Evolutionary conservation across 2,888 invertebrate species (phyloP).

Genomic region (Terebella lapidaria): DNA sequence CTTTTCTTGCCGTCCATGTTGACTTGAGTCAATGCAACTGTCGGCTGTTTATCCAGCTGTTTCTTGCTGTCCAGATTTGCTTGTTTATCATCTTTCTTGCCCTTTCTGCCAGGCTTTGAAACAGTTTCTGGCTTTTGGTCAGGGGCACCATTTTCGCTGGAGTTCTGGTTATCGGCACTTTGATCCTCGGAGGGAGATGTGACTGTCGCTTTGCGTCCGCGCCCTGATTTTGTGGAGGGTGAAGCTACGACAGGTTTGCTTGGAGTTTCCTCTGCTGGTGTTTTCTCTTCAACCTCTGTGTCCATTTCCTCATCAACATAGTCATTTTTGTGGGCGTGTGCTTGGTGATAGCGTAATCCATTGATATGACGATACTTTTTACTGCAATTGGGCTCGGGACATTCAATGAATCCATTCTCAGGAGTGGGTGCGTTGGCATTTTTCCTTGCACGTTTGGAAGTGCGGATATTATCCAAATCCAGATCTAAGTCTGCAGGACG

Average conservation of each 20-base stretch:
- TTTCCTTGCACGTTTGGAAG: background rate
- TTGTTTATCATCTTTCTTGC: background rate
- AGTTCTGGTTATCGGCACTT: no score
- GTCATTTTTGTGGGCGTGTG: slow-evolving; percentile 72
- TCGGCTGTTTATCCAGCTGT: background rate
- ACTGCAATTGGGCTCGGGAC: slow-evolving; percentile 92
- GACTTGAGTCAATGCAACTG: background rate
- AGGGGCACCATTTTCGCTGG: background rate
- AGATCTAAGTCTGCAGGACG: background rate
- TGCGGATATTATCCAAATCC: background rate
- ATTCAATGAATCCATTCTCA: slow-evolving; percentile 62
- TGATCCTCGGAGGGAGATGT: background rate
- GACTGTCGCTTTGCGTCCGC: background rate
- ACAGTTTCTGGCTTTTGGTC: background rate
- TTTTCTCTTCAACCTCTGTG: background rate
- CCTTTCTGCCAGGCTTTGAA: background rate
- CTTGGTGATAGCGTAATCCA: slow-evolving; percentile 91
- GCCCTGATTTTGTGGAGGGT: background rate
- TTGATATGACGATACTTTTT: slow-evolving; percentile 97
- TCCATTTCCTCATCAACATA: background rate
- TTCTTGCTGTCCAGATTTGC: background rate
- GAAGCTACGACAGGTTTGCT: no score
- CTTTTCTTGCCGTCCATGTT: background rate
- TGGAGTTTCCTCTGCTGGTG: background rate
- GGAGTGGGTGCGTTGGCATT: background rate